Evolutionary conservation across 2,888 invertebrate genomes (phyloP).

Genomic region (Mactromeris polynyma): DNA sequence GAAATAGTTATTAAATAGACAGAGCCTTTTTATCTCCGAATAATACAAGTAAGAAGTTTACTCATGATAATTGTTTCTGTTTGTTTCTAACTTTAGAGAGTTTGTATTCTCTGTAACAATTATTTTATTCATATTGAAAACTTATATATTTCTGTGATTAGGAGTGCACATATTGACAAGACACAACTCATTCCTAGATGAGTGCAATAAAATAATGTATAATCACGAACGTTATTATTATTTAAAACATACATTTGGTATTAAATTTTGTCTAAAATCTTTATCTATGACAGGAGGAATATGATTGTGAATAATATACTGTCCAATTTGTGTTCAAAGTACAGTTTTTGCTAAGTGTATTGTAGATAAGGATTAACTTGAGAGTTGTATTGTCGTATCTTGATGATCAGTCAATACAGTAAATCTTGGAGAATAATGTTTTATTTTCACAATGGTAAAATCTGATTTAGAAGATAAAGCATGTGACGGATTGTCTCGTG

Average conservation of each 20-base stretch:
- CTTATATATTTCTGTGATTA: conserved; percentile 16
- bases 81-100: too few species aligned
- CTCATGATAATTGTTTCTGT: too few species aligned
- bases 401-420: not conserved
- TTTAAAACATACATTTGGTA: not conserved
- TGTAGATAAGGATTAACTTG: not conserved
- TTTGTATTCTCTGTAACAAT: too few species aligned
- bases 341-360: not conserved
- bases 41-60: too few species aligned
- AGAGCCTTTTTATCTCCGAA: too few species aligned
- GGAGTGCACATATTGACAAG: not conserved
- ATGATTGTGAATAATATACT: not conserved
- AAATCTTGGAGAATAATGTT: not conserved
- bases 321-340: not conserved
- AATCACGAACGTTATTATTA: not conserved
- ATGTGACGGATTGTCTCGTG: not conserved
- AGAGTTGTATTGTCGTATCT: not conserved
- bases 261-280: not conserved
- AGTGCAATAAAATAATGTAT: not conserved
- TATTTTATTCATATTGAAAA: conserved; percentile 16
- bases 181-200: not conserved
- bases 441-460: not conserved
- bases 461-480: not conserved
- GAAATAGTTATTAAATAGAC: too few species aligned
- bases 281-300: not conserved